phyloP scores from a whole-genome alignment of 2,888 invertebrate species.

The Zaprionus lineosus region DNA sequence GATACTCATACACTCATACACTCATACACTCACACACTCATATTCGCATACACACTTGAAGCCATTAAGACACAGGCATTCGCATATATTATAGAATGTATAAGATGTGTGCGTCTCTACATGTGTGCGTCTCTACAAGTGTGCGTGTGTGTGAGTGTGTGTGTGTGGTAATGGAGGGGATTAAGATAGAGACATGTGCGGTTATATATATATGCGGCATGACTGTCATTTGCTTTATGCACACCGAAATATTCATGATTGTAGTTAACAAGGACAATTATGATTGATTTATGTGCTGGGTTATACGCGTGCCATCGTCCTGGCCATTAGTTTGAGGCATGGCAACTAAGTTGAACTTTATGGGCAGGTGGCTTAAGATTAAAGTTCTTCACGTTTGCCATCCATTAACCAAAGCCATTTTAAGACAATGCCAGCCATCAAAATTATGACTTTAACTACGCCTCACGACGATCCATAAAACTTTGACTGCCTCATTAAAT shows the following conservation, averaged over 20 bases:
- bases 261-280: conserved; percentile 79
- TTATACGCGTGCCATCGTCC: conserved; percentile 45
- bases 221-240: conserved; percentile 78
- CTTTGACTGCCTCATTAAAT: conserved; percentile 65
- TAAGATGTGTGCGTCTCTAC: no score
- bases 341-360: conserved; percentile 49
- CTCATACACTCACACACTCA: no score
- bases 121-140: no score
- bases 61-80: no score
- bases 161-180: conserved; percentile 18
- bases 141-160: background rate
- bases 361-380: conserved; percentile 49
- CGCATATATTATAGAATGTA: conserved; percentile 24
- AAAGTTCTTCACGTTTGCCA: conserved; percentile 28
- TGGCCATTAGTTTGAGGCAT: conserved; percentile 51
- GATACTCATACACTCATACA: no score
- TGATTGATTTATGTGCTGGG: conserved; percentile 71
- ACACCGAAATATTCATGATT: conserved; percentile 76
- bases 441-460: conserved; percentile 54
- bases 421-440: conserved; percentile 49
- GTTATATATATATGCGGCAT: conserved; percentile 46
- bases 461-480: conserved; percentile 43
- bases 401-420: conserved; percentile 40
- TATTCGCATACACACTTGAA: no score
- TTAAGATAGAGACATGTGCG: background rate